Percentiles rank a stretch among this genome's conserved stretches.
Evolutionary conservation across 2,113 vertebrate genomes (phyloP).

Genomic region (Hypocryptadius cinnamomeus): DNA sequence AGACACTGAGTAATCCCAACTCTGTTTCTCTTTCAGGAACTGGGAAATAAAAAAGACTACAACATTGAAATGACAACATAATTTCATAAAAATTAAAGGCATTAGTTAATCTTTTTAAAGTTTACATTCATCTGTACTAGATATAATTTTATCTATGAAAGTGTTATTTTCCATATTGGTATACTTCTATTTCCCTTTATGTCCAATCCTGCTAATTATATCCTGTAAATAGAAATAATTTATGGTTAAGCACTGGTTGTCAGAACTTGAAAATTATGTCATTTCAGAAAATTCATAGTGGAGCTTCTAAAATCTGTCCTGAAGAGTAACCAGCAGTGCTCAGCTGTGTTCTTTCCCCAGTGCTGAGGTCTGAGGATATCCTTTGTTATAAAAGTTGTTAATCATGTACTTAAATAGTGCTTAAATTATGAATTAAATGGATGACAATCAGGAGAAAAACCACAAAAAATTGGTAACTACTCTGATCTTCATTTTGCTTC

Average conservation of each 20-base stretch:
- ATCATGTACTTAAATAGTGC: neutral
- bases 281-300: neutral
- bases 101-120: neutral
- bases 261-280: neutral
- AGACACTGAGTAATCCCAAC: neutral
- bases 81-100: neutral
- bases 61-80: neutral
- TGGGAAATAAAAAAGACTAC: neutral
- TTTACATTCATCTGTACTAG: conserved; percentile 5
- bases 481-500: neutral
- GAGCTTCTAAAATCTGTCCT: neutral
- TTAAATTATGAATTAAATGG: neutral
- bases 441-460: neutral
- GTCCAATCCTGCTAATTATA: conserved; percentile 25
- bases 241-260: conserved; percentile 4
- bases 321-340: neutral
- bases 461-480: neutral
- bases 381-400: neutral
- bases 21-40: neutral
- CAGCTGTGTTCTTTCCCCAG: neutral
- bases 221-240: conserved; percentile 6
- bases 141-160: neutral
- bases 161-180: neutral
- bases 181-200: neutral
- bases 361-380: neutral